A percentile compares a stretch with the other conserved stretches of the same genome.
Conservation (phyloP, 2,888 invertebrate species). For the Bembecia ichneumoniformis region DNA sequence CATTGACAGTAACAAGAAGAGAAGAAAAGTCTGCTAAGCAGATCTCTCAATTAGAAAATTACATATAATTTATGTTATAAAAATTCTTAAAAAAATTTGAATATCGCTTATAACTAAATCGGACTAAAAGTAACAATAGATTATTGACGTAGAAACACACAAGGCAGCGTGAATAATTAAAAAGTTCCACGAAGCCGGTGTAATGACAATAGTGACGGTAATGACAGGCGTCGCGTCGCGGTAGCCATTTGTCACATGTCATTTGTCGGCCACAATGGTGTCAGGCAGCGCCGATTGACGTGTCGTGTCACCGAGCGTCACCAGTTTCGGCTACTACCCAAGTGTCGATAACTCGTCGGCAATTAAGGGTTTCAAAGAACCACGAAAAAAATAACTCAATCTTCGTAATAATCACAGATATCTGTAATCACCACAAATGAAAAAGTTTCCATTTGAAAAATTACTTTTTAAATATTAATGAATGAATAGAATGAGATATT, state of each 20-base stretch:
- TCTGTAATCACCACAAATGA: no score
- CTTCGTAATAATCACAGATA: not conserved
- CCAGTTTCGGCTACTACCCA: slow-evolving; percentile 10
- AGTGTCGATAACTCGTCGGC: slow-evolving; percentile 4
- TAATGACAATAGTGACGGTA: slow-evolving; percentile 48
- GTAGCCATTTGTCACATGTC: slow-evolving; percentile 49
- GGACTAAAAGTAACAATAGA: not conserved
- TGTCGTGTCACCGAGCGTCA: slow-evolving; percentile 29
- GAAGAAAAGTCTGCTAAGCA: no score
- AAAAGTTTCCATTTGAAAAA: no score
- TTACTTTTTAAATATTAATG: no score
- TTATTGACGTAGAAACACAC: not conserved
- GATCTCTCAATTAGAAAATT: no score
- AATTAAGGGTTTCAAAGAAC: slow-evolving; percentile 1
- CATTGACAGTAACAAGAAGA: no score
- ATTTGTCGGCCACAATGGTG: slow-evolving; percentile 55
- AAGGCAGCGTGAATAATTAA: slow-evolving; percentile 33
- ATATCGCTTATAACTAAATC: not conserved
- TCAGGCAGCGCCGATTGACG: slow-evolving; percentile 57
- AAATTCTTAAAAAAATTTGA: no score
- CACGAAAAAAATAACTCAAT: slow-evolving; percentile 1
- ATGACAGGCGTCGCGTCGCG: slow-evolving; percentile 34
- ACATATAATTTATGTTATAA: no score
- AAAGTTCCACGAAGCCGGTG: slow-evolving; percentile 42
- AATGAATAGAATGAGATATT: no score